phyloP scores from a whole-genome alignment of 2,888 invertebrate genomes.

The Dascillus cervinus region DNA sequence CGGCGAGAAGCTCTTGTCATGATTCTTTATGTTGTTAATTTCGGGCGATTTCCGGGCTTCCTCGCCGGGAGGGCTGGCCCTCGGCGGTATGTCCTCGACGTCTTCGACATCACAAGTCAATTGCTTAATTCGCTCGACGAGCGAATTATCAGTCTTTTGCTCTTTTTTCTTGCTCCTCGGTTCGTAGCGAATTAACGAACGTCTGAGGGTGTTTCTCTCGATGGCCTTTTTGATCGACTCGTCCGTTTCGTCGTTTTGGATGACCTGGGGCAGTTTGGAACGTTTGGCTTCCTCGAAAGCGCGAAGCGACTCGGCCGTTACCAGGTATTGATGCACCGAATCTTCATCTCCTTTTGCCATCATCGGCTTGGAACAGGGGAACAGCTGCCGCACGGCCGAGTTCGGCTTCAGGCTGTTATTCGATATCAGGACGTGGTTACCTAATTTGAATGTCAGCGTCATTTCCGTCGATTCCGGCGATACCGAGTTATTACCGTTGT shows the following conservation, averaged over 20 bases:
- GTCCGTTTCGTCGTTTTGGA: slow-evolving; percentile 51
- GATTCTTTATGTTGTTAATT: slow-evolving; percentile 21
- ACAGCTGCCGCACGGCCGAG: slow-evolving; percentile 77
- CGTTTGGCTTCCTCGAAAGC: slow-evolving; percentile 60
- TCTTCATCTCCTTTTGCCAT: slow-evolving; percentile 33
- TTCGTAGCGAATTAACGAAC: slow-evolving; percentile 66
- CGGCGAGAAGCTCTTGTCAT: slow-evolving; percentile 54
- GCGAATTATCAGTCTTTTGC: slow-evolving; percentile 62
- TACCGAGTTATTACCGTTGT: slow-evolving; percentile 20
- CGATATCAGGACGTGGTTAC: slow-evolving; percentile 47
- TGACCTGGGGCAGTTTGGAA: slow-evolving; percentile 42
- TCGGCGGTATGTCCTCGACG: slow-evolving; percentile 35
- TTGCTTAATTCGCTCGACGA: slow-evolving; percentile 79
- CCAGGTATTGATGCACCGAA: slow-evolving; percentile 46
- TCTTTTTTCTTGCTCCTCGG: slow-evolving; percentile 42
- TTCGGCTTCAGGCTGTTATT: slow-evolving; percentile 59
- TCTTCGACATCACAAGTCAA: slow-evolving; percentile 82
- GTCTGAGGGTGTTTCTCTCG: slow-evolving; percentile 72
- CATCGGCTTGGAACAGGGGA: slow-evolving; percentile 64
- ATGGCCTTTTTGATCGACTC: slow-evolving; percentile 68
- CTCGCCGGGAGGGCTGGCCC: slow-evolving; percentile 61
- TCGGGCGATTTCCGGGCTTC: slow-evolving; percentile 44
- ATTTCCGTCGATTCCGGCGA: slow-evolving; percentile 44
- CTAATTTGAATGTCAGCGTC: slow-evolving; percentile 50
- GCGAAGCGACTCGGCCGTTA: slow-evolving; percentile 70